These are phyloP conservation scores for Furnarius figulus DNA, from an alignment of 2,113 vertebrate species.

Conservation along the genomic window DNA sequence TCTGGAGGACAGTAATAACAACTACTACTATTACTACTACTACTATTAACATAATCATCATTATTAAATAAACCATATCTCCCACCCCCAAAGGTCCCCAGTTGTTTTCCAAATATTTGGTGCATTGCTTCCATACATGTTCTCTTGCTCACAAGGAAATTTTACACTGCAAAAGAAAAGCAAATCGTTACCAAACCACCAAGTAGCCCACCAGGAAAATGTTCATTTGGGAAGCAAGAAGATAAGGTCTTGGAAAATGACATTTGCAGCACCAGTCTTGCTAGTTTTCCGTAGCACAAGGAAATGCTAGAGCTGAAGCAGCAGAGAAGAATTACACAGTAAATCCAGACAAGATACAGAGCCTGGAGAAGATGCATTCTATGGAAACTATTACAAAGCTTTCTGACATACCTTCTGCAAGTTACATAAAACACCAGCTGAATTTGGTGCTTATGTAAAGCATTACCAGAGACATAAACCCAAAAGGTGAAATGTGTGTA, in stretches of 20 bases:
- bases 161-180: not conserved
- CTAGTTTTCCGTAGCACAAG: not conserved
- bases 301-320: not conserved
- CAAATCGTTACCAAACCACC: not conserved
- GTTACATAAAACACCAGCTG: not conserved
- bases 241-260: not conserved
- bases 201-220: not conserved
- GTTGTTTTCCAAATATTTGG: not conserved
- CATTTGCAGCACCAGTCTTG: not conserved
- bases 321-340: not conserved
- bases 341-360: not conserved
- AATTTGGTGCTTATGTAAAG: not conserved
- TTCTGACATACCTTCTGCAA: not conserved
- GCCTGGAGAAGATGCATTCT: not conserved
- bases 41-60: not conserved
- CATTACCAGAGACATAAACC: not conserved
- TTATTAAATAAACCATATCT: not conserved
- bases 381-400: not conserved
- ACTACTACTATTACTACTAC: not conserved
- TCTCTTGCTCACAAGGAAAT: not conserved
- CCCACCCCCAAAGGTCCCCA: not conserved
- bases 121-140: not conserved
- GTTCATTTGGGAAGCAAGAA: not conserved
- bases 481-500: not conserved
- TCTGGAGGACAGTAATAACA: not conserved